A percentile compares a stretch with the other conserved stretches of the same genome.
phyloP scores from a whole-genome alignment of 2,797 vertebrate species.

The Ctenopoma kingsleyae region DNA sequence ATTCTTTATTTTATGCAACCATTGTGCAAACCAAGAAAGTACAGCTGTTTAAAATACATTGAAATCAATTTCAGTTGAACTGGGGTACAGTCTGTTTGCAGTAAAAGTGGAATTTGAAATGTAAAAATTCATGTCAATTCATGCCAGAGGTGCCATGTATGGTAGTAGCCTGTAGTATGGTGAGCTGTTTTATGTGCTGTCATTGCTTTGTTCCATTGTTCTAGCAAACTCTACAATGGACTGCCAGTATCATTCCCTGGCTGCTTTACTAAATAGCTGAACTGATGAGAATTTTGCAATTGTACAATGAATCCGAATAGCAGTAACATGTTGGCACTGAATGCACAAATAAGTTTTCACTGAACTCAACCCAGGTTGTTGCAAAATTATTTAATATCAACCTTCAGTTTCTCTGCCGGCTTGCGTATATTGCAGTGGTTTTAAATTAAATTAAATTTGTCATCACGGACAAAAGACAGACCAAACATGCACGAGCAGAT shows the following conservation, averaged over 20 bases:
- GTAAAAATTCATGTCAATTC: not conserved
- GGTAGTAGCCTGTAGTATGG: not conserved
- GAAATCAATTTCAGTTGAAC: not conserved
- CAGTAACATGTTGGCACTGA: not conserved
- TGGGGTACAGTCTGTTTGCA: not conserved
- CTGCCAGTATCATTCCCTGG: slow-evolving; percentile 12
- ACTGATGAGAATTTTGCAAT: slow-evolving; percentile 7
- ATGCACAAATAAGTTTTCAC: slow-evolving; percentile 1
- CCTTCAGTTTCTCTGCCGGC: slow-evolving; percentile 8
- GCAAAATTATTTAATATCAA: slow-evolving; percentile 11
- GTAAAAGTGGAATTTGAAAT: not conserved
- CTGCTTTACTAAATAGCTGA: not conserved
- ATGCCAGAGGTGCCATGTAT: not conserved
- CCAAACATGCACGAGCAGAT: slow-evolving; percentile 44
- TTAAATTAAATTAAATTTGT: slow-evolving; percentile 44
- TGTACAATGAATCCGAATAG: slow-evolving; percentile 4
- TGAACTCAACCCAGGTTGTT: slow-evolving; percentile 11
- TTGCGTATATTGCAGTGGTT: slow-evolving; percentile 43
- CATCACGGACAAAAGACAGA: slow-evolving; percentile 42
- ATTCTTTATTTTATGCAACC: not conserved
- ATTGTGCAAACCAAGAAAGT: not conserved
- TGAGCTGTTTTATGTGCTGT: not conserved
- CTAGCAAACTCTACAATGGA: not conserved
- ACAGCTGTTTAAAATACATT: not conserved
- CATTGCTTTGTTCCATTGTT: not conserved